Conservation (phyloP, 2,888 invertebrate genomes). For the Leptothorax acervorum region DNA sequence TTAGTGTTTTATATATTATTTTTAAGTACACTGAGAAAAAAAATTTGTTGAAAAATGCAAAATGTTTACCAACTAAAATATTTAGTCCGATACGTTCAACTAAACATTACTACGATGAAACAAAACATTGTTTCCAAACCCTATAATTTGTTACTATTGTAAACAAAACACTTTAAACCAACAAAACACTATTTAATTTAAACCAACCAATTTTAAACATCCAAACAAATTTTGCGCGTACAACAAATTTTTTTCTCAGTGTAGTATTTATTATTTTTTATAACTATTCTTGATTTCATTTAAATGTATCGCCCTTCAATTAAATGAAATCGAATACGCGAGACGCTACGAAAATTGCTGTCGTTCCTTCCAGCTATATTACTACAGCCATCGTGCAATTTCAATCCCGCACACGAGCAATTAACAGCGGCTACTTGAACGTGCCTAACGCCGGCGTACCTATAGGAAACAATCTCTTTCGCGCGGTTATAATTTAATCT, state of each 20-base stretch:
- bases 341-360: not conserved
- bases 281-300: not conserved
- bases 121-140: too few relatives aligned
- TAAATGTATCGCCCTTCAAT: not conserved
- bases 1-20: not conserved
- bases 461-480: conserved; percentile 29
- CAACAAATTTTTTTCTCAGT: too few relatives aligned
- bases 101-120: too few relatives aligned
- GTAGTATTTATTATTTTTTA: not conserved
- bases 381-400: conserved; percentile 16
- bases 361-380: conserved; percentile 1
- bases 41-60: too few relatives aligned
- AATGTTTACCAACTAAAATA: too few relatives aligned
- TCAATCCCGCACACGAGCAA: conserved; percentile 15
- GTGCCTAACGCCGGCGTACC: not conserved
- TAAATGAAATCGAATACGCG: not conserved
- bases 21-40: too few relatives aligned
- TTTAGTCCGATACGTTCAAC: too few relatives aligned
- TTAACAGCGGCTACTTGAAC: conserved; percentile 35
- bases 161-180: too few relatives aligned
- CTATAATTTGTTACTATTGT: too few relatives aligned
- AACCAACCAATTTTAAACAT: too few relatives aligned
- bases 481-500: conserved; percentile 52
- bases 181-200: too few relatives aligned
- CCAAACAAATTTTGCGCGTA: too few relatives aligned